Evolutionary conservation across 2,888 invertebrate species (phyloP).

Genomic region (Stramonita haemastoma): DNA sequence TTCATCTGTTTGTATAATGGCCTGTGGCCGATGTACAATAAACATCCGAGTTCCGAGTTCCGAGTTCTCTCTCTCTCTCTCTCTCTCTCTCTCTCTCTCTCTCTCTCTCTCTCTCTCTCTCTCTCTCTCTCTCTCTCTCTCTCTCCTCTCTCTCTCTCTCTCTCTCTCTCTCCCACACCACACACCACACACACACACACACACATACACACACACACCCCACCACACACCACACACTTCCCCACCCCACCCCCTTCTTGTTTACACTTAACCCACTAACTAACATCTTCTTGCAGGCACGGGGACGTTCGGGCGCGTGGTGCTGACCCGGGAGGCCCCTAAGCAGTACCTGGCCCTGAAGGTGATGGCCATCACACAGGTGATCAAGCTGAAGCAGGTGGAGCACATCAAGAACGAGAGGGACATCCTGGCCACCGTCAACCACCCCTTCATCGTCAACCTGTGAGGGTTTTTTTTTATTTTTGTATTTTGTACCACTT

Average conservation of each 20-base stretch:
- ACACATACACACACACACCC: not conserved
- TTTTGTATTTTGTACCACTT: too few species aligned
- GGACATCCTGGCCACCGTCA: constrained; percentile 86
- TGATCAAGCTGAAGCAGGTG: constrained; percentile 93
- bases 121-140: constrained; percentile 29
- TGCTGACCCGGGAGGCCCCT: constrained; percentile 84
- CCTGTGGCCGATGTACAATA: too few species aligned
- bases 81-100: too few species aligned
- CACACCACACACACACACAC: not conserved
- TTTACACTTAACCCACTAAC: not conserved
- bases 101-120: not conserved
- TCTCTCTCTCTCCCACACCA: not conserved
- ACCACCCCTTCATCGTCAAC: constrained; percentile 97
- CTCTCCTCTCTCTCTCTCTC: constrained; percentile 27
- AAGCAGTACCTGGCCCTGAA: constrained; percentile 87
- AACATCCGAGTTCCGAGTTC: too few species aligned
- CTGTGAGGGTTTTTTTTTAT: constrained; percentile 83
- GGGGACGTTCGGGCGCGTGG: constrained; percentile 97
- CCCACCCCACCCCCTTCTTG: not conserved
- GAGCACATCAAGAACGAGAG: constrained; percentile 98
- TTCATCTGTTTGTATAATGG: too few species aligned
- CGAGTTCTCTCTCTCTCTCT: too few species aligned
- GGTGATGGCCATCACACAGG: constrained; percentile 93
- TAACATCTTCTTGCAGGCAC: constrained; percentile 81
- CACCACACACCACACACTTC: constrained; percentile 19